These are phyloP conservation scores for Anniella stebbinsi DNA, from an alignment of 2,797 vertebrate species.

Conservation along the genomic window DNA sequence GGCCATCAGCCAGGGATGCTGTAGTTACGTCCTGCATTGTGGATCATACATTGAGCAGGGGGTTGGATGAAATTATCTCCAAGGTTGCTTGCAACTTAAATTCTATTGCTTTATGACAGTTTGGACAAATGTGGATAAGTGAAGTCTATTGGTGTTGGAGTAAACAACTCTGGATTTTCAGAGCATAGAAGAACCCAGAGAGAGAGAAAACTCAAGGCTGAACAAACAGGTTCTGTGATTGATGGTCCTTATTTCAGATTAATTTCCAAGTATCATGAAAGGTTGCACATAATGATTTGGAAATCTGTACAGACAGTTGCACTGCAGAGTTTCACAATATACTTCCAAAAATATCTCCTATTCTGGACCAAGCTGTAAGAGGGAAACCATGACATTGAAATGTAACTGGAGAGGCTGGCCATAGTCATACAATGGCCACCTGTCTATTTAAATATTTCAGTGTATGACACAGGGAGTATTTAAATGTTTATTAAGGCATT, in stretches of 20 bases:
- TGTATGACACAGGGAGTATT: background rate
- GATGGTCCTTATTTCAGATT: background rate
- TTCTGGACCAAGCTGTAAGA: background rate
- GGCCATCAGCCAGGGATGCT: too few species aligned
- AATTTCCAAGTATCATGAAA: background rate
- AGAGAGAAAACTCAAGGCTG: background rate
- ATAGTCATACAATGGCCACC: conserved; percentile 13
- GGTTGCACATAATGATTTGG: background rate
- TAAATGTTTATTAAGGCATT: conserved; percentile 25
- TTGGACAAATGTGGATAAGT: background rate
- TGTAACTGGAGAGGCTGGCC: background rate
- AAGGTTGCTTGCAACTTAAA: background rate
- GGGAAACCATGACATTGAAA: background rate
- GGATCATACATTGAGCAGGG: too few species aligned
- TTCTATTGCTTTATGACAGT: background rate
- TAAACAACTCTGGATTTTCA: background rate
- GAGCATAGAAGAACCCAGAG: background rate
- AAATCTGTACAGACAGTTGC: background rate
- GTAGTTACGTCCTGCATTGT: too few species aligned
- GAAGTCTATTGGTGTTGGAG: background rate
- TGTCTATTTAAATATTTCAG: conserved; percentile 22
- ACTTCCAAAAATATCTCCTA: background rate
- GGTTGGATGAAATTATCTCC: too few species aligned
- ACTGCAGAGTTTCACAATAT: background rate
- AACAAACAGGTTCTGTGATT: background rate